Evolutionary conservation across 2,113 vertebrate genomes (phyloP), one percentile per base, ranked within the genome.

Genomic region (Cervus canadensis): DNA sequence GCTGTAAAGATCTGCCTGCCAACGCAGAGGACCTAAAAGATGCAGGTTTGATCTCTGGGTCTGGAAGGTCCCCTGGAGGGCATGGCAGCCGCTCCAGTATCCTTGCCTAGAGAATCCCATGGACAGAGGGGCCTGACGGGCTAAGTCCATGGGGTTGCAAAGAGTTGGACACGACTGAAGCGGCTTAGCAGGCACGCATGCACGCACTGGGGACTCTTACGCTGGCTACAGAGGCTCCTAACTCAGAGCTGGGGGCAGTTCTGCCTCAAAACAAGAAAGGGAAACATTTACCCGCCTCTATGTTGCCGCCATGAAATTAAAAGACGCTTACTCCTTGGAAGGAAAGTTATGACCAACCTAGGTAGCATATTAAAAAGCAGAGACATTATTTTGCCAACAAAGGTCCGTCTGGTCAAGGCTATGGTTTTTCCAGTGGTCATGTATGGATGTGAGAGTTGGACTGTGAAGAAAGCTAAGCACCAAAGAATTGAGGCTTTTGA

Each of bases 201-300:
- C n/a, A 2, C 9, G 0, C 4, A 0, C 64, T 21, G n/a, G 87
- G 71, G 52, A 82, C 36, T 48, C 19, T 40, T 92, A 21, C 4
- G 7, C 30, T 86, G 45, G 6, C 71, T 60, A n/a, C 43, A 54
- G 11, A 30, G 9, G 45, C 19, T 43, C 7, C 36, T 40, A 56
- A 60, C 43, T 82, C 30, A 62, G 6, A 85, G 67, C n/a, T 25
- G 45, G 19, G 19, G 45, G n/a, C 40, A 57, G 21, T n/a, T 33
- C 25, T 89, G 5, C 30, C n/a, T 76, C 13, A 28, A 64, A 60
- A 33, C 5, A 16, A 74, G 7, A 92, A 62, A 60, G 30, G 56
- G 57, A 81, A 88, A 60, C 0, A 1, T 2, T 21, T 19, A 23
- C 3, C 10, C 5, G 3, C 28, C 52, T 28, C 74, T 52, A 6